A percentile compares a stretch with the other conserved stretches of the same genome.
Evolutionary conservation across 2,113 vertebrate species (phyloP).

Genomic region (Sapajus apella): DNA sequence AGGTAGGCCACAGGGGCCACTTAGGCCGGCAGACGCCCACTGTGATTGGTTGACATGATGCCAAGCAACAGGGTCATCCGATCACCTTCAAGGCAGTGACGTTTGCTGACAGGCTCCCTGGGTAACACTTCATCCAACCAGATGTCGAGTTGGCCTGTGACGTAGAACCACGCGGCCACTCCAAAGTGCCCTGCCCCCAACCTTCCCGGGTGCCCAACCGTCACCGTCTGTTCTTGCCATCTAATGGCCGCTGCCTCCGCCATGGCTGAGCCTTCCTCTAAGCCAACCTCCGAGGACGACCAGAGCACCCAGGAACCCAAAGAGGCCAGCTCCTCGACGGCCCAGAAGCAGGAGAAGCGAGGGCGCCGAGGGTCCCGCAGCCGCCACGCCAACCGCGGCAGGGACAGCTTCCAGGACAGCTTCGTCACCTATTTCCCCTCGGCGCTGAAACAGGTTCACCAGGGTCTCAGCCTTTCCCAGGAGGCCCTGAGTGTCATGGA

Average conservation of each 20-base stretch:
- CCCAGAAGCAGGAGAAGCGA: no score
- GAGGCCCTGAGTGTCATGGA: neutral
- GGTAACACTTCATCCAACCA: neutral
- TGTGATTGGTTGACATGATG: neutral
- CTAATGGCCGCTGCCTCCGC: neutral
- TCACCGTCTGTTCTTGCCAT: no score
- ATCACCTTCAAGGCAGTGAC: neutral
- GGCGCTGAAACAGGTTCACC: neutral
- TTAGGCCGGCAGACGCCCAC: neutral
- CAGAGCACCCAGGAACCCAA: neutral
- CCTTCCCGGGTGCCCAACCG: no score
- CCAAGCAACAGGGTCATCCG: no score
- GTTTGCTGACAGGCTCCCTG: neutral
- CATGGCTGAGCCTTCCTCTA: neutral
- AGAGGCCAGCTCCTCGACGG: accelerated
- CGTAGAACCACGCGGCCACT: neutral
- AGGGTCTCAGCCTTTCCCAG: neutral
- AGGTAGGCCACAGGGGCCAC: neutral
- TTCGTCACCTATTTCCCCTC: neutral
- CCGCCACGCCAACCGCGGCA: accelerated
- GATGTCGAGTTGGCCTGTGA: neutral
- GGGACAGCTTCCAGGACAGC: neutral
- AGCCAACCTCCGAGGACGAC: neutral
- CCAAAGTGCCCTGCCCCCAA: no score
- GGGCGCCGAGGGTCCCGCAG: no score